Percentiles rank a stretch among this genome's conserved stretches.
Evolutionary conservation across 2,113 vertebrate species (phyloP).

Genomic region (Odocoileus virginianus): DNA sequence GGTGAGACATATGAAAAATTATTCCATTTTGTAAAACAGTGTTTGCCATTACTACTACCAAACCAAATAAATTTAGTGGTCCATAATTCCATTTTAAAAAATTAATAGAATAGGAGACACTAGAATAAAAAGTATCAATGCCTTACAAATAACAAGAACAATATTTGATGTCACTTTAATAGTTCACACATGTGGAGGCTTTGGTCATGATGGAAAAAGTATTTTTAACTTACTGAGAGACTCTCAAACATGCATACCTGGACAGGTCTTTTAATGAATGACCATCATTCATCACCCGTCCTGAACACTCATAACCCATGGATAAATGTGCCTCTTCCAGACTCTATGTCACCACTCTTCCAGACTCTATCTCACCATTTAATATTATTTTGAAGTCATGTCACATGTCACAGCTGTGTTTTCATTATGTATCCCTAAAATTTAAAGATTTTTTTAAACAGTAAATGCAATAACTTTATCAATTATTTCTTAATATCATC

Average conservation of each 20-base stretch:
- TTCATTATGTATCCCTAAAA: background rate
- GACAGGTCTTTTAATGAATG: background rate
- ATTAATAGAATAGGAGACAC: background rate
- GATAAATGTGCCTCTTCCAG: background rate
- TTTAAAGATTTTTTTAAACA: background rate
- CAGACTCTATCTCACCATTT: background rate
- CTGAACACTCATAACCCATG: background rate
- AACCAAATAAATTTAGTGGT: background rate
- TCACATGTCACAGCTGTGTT: background rate
- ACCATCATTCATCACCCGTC: background rate
- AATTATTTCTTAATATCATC: background rate
- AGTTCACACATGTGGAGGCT: background rate
- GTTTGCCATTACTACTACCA: background rate
- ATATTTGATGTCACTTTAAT: background rate
- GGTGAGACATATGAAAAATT: background rate
- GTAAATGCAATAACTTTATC: background rate
- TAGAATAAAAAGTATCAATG: background rate
- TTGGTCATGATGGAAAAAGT: background rate
- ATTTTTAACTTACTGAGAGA: background rate
- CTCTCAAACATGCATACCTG: background rate
- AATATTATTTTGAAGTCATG: background rate
- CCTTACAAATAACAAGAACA: background rate
- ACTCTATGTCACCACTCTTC: background rate
- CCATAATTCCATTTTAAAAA: background rate
- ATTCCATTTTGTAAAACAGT: background rate